Conservation (phyloP, 1,140 invertebrate species). For the Daktulosphaira vitifoliae region DNA sequence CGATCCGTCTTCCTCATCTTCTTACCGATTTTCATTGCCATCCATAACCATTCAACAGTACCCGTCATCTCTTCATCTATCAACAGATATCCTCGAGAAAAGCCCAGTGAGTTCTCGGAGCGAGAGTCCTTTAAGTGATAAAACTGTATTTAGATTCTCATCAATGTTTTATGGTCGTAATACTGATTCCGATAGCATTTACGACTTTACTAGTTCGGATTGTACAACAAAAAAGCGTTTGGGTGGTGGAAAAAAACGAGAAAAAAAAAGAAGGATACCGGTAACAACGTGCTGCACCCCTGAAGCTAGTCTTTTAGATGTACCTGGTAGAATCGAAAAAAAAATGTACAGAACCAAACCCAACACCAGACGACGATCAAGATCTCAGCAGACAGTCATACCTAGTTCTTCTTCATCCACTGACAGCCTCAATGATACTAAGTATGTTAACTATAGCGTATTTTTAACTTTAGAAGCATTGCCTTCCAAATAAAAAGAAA, state of each 20-base stretch:
- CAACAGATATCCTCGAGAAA: background rate
- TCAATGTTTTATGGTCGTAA: conserved; percentile 58
- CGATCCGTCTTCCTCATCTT: conserved; percentile 49
- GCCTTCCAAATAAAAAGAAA: too few species aligned
- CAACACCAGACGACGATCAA: conserved; percentile 39
- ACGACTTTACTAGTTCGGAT: conserved; percentile 66
- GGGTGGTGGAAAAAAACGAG: conserved; percentile 35
- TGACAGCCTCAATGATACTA: conserved; percentile 38
- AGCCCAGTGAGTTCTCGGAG: conserved; percentile 66
- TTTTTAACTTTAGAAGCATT: too few species aligned
- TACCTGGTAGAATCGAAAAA: conserved; percentile 37
- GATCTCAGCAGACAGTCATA: conserved; percentile 32
- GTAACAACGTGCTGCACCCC: conserved; percentile 1
- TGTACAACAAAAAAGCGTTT: conserved; percentile 41
- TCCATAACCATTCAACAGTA: conserved; percentile 46
- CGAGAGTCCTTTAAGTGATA: conserved; percentile 65
- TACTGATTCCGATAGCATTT: conserved; percentile 65
- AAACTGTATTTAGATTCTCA: conserved; percentile 55
- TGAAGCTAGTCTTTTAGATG: conserved; percentile 37
- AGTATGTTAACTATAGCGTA: background rate
- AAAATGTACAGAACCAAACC: conserved; percentile 35
- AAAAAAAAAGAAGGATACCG: conserved; percentile 31
- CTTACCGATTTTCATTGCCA: conserved; percentile 45
- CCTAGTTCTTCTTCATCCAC: conserved; percentile 40
- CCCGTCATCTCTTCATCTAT: conserved; percentile 37